Percentiles rank a stretch among this genome's conserved stretches.
These are phyloP conservation scores for Maniola jurtina DNA, from an alignment of 1,140 invertebrate species.

Conservation along the genomic window DNA sequence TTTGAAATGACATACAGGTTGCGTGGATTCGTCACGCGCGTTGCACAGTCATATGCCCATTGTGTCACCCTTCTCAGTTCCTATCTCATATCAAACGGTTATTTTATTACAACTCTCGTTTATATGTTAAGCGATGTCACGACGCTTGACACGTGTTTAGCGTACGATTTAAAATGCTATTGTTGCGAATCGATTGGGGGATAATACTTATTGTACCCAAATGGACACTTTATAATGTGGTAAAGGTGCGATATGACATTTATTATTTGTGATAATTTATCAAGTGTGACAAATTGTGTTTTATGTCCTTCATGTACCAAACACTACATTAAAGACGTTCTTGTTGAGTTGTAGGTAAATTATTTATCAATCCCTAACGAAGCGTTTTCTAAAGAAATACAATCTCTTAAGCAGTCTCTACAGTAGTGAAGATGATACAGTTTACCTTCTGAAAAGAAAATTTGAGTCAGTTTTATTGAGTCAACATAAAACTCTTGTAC, in stretches of 20 bases:
- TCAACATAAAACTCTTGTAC: no score
- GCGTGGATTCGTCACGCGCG: conserved; percentile 50
- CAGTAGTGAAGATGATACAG: no score
- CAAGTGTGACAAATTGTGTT: conserved; percentile 5
- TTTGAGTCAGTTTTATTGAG: no score
- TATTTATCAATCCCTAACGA: no score
- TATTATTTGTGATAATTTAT: conserved; percentile 18
- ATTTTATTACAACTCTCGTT: conserved; percentile 59
- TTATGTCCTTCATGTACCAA: background rate
- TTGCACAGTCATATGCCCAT: conserved; percentile 41
- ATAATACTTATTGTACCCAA: conserved; percentile 26
- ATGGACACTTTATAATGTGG: conserved; percentile 23
- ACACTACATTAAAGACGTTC: no score
- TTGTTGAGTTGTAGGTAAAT: no score
- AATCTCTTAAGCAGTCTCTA: no score
- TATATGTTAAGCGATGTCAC: conserved; percentile 61
- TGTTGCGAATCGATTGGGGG: conserved; percentile 62
- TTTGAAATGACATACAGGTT: conserved; percentile 49
- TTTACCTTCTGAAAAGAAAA: no score
- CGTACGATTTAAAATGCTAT: conserved; percentile 64
- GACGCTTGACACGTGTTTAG: conserved; percentile 71
- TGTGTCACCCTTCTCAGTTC: conserved; percentile 39
- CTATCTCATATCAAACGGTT: conserved; percentile 56
- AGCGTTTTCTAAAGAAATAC: no score
- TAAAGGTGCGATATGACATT: conserved; percentile 23